Percentiles rank a stretch among this genome's conserved stretches.
phyloP scores from a whole-genome alignment of 1,140 invertebrate species.

The Ephestia elutella region DNA sequence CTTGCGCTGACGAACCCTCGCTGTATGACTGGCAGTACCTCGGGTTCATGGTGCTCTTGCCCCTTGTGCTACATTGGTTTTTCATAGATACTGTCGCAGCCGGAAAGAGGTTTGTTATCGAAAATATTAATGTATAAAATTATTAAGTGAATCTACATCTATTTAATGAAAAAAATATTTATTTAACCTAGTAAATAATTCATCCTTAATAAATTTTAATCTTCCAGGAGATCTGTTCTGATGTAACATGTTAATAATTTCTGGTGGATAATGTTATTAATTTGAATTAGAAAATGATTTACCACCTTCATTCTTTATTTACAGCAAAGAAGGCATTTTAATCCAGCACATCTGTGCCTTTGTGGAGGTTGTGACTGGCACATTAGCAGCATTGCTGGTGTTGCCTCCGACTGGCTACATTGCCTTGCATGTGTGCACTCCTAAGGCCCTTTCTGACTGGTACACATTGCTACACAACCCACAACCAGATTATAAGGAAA shows the following conservation, averaged over 20 bases:
- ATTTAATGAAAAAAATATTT: no score
- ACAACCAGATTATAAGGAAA: conserved; percentile 90
- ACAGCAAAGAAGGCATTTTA: conserved; percentile 50
- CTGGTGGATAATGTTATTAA: no score
- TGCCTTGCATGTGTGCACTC: conserved; percentile 83
- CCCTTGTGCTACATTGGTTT: conserved; percentile 91
- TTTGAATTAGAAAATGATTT: no score
- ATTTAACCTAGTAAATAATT: no score
- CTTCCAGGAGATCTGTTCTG: no score
- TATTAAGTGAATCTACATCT: no score
- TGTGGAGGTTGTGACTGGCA: conserved; percentile 84
- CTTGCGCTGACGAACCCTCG: conserved; percentile 83
- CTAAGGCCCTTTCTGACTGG: conserved; percentile 91
- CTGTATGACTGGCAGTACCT: conserved; percentile 97
- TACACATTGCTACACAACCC: conserved; percentile 97
- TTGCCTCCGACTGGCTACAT: conserved; percentile 86
- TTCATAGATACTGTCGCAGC: conserved; percentile 91
- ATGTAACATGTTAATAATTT: no score
- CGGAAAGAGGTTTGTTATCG: conserved; percentile 77
- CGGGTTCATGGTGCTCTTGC: conserved; percentile 92
- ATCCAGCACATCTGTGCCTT: conserved; percentile 86
- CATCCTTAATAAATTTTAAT: no score
- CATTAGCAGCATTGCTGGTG: conserved; percentile 83
- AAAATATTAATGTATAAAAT: no score
- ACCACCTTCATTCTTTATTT: conserved; percentile 13